Base-by-base conservation (phyloP, 2,797 vertebrate genomes). In the Enteromius viviparus region DNA sequence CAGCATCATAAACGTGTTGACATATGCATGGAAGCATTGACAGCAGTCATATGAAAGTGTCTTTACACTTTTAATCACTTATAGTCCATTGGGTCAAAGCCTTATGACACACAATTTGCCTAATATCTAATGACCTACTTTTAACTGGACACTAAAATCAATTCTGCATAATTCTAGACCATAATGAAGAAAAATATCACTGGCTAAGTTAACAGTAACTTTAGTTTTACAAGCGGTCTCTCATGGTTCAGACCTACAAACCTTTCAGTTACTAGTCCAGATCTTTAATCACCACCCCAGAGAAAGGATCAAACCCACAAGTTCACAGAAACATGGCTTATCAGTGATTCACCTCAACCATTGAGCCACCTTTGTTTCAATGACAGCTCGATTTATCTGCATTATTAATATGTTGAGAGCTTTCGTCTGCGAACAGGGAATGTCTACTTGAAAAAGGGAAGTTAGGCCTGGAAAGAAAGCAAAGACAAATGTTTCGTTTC, bases 161-260 rank as follows among this genome's bases (percentile, higher is more conserved):
- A 81, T 40, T 42, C 17, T 53, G 17, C 14, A 65, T 78, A n/a
- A 12, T 1, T 78, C 53, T 58, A 71, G 23, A 51, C 47, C 60
- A 58, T 9, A 66, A 66, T 34, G 37, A 74, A 47, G 80, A 15
- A 72, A 87, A 81, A 84, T 78, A 76, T 74, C 75, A 70, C 47
- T 49, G 55, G 34, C n/a, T 37, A 60, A 26, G 55, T 76, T 62
- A 64, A 62, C 23, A 40, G 55, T 21, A 32, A 47, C 45, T 47
- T 62, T 45, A 62, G 55, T 26, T 77, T 77, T 64, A 77, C 58
- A 77, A 47, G 40, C 23, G 26, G 55, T 29, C 37, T 60, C 32
- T 40, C 19, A 12, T n/a, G 72, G 72, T 55, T 75, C 34, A 76
- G 14, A 40, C 51, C 53, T 40, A 37, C 32, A 75, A 34, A 75